Evolutionary conservation across 2,113 vertebrate genomes (phyloP), one percentile per base, ranked within the genome.

Genomic region (Syngnathus floridae): DNA sequence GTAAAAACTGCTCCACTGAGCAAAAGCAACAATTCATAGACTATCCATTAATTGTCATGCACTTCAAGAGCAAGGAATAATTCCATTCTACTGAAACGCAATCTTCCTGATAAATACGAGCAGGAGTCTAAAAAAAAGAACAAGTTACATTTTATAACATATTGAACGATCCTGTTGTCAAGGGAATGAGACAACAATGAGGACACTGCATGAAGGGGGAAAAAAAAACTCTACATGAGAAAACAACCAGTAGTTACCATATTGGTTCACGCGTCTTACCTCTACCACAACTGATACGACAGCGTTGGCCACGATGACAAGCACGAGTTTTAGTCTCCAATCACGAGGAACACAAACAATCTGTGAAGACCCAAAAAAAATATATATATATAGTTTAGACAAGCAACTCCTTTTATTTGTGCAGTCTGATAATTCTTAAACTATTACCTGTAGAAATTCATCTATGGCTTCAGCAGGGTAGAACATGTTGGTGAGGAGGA

Each of bases 401-500:
- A 43, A 38, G 64, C 6, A 2, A 36, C 58, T 5, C 4, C 5
- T 55, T 36, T 19, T 19, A 52, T 7, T 8, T 43, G 60, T 7
- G 16, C 8, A 35, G 10, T 7, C 19, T 54, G 62, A 62, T 22
- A 36, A 16, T 51, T 43, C 14, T 40, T 6, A 46, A 31, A 9
- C 14, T 67, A 90, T 86, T 90, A 98, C 97, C 94, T 96, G 88
- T 58, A 98, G 84, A 89, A 90, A 86, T 0, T 60, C 0, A 0
- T 96, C 92, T 48, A 98, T 86, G 60, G 80, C 69, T 66, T 91
- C 65, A 65, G 93, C 67, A 12, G 91, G 94, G 81, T 92, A 75
- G 80, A 99, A 91, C 93, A 98, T 88, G 89, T 98, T 93, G 91
- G 94, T 89, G 55, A 95, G 81, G 58, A 94, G 80, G 75, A 92